Evolutionary conservation across 2,797 vertebrate species (phyloP), one percentile per base, ranked within the genome.

Genomic region (Huso huso): DNA sequence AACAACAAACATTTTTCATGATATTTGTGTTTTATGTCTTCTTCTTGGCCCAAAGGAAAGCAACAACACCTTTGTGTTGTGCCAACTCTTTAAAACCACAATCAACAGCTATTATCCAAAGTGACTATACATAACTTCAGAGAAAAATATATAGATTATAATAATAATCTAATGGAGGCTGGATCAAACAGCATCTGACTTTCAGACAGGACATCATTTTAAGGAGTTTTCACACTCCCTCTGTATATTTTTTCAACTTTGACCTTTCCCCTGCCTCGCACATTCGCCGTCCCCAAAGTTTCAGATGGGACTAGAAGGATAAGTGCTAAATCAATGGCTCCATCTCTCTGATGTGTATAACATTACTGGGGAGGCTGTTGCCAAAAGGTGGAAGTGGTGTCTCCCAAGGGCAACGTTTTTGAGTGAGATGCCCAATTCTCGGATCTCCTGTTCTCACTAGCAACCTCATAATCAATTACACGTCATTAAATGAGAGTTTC

Each of bases 311-410:
- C 83, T 60, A 76, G 77, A 78, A 77, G 78, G 84, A 85, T 88
- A 89, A 91, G 88, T 89, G 87, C 87, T 83, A 86, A 89, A 90
- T 91, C 88, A 89, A 90, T 90, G 87, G 73, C 68, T 78, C 76
- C 72, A 70, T 74, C 74, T 84, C 83, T 84, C 77, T 76, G 82
- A 83, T 87, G 83, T 77, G 81, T 85, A 85, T 86, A 87, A 78
- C 80, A 68, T 89, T 89, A 89, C 88, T 62, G 72, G 77, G 79
- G 78, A 66, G 79, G 81, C 78, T 81, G 66, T 64, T 80, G 82
- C 81, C 82, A 77, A 75, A 78, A 86, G 81, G 84, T 82, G 81
- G 81, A 67, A 79, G 78, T 81, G 81, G 87, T 85, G 82, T 80
- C 83, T 84, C 88, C 82, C 82, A 1, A 6, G 85, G 84, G 87